Evolutionary conservation across 1,140 invertebrate genomes (phyloP), one percentile per base, ranked within the genome.

Genomic region (Lethrus apterus): DNA sequence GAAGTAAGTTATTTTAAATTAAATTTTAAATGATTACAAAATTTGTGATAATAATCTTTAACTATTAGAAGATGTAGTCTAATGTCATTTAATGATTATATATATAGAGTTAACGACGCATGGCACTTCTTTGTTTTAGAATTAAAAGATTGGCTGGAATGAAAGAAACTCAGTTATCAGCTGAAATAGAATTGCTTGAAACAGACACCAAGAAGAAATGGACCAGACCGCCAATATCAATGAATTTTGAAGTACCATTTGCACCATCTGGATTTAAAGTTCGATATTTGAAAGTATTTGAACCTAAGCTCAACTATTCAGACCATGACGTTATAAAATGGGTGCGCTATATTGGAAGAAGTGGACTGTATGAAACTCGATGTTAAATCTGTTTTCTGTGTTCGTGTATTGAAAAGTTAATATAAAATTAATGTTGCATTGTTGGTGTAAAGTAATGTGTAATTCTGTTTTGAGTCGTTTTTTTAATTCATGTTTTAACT

Each of bases 321-420:
- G 97, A 99, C 68, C 95, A 99, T 58, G 97, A 99, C 71, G 97
- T 99, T 52, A 98, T 99, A 62, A 99, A 99, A 84, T 99, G 97
- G 97, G 97, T 99, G 15, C 80, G 97, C 31, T 99, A 99, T 70
- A 99, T 99, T 63, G 97, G 97, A 10, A 82, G 93, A 56, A 98
- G 93, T 70, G 97, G 97, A 40, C 79, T 99, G 4, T 99, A 99
- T 66, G 97, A 99, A 76, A 99, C 97, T 15, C 77, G 97, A 73
- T 99, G 97, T 75, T 98, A 83, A 78, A 55, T 4, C 9, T 5
- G 7, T 40, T 15, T 9, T 8, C 8, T 34, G 8, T 34, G 13
- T 10, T 7, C 8, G 13, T 34, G 7, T 29, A n/a, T 29, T n/a
- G n/a, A n/a, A n/a, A n/a, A n/a, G n/a, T n/a, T n/a, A n/a, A n/a